Base-by-base conservation (phyloP, 2,113 vertebrate genomes). In the Tragelaphus buxtoni region DNA sequence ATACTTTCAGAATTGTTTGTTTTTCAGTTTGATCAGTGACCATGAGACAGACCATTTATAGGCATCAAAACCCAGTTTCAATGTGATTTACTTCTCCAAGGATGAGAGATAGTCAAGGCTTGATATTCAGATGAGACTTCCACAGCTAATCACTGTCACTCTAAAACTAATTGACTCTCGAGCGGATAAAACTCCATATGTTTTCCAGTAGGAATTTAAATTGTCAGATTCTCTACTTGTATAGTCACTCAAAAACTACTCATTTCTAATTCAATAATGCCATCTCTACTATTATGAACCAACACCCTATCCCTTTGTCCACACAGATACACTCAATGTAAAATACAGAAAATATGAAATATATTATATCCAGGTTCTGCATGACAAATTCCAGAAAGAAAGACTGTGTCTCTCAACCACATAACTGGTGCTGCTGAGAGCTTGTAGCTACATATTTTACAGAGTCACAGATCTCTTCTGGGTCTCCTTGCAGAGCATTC, bases 201-300 rank as follows among this genome's bases (percentile, higher is more conserved):
- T 90, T 96, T 94, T 90, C 56, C 42, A 20, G 58, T 49, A 83
- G 47, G 80, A 95, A 91, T 96, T 96, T 96, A 96, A 96, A 87
- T 85, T 61, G 72, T 80, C 76, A 80, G 69, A 91, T 65, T 87
- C 65, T 93, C 93, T 17, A 80, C 61, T 55, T 32, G 35, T 24
- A 5, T 13, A 42, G 58, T 93, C 77, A 32, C 49, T 90, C 89
- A 94, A 35, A 93, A 63, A 63, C 22, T 58, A 61, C 26, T 93
- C 42, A 1, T 56, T 56, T 85, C 92, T 82, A 72, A 47, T 94
- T 56, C 74, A 30, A 24, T 28, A 47, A 49, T 49, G 20, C 16
- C 58, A 20, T 58, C 88, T 95, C 63, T 63, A 26, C 60, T 89
- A 63, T 61, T 79, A 89, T 22, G 56, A 39, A 81, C 49, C 56